Evolutionary conservation across 1,140 invertebrate genomes (phyloP).

Genomic region (Micrasema longulum): DNA sequence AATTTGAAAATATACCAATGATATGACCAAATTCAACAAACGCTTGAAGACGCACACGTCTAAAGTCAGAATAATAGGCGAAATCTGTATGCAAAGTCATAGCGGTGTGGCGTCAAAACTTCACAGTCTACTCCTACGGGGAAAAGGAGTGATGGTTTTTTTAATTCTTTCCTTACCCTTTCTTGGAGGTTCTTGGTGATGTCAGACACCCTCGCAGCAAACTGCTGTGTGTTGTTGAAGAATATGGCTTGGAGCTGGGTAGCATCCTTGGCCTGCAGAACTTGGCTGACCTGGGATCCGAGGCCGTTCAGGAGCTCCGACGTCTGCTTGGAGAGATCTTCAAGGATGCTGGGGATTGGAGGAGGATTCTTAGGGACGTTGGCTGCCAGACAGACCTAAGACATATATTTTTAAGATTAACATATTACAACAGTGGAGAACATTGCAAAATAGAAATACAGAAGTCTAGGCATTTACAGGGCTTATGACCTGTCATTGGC

Average conservation of each 20-base stretch:
- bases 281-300: slow-evolving; percentile 37
- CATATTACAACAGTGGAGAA: too few species aligned
- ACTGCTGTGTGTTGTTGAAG: slow-evolving; percentile 48
- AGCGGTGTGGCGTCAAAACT: too few species aligned
- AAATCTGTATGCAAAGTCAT: too few species aligned
- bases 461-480: too few species aligned
- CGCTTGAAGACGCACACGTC: too few species aligned
- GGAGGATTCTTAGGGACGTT: slow-evolving; percentile 4
- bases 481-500: too few species aligned
- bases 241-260: slow-evolving; percentile 41
- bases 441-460: too few species aligned
- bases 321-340: slow-evolving; percentile 45
- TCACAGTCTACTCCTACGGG: too few species aligned
- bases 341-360: slow-evolving; percentile 11
- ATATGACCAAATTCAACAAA: too few species aligned
- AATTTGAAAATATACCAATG: too few species aligned
- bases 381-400: slow-evolving; percentile 32
- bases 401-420: background rate
- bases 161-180: slow-evolving; percentile 31
- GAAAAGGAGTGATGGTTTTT: too few species aligned
- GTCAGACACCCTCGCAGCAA: slow-evolving; percentile 39
- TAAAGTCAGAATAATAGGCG: too few species aligned
- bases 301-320: slow-evolving; percentile 41
- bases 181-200: slow-evolving; percentile 44
- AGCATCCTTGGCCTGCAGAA: slow-evolving; percentile 44